Evolutionary conservation across 1,140 invertebrate species (phyloP).

Genomic region (Drosophila ananassae): DNA sequence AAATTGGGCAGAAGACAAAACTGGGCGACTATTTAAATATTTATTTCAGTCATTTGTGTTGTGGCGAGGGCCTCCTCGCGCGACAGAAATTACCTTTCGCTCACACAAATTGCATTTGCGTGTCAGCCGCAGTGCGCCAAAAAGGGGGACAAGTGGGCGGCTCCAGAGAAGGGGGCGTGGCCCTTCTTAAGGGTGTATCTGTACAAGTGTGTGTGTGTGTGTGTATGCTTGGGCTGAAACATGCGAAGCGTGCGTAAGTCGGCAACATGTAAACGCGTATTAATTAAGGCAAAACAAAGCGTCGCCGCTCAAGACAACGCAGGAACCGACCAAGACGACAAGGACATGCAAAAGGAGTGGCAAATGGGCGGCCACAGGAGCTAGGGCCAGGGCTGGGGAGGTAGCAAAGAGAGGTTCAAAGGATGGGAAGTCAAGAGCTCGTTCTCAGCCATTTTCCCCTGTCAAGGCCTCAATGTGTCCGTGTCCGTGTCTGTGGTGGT

Average conservation of each 20-base stretch:
- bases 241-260: conserved; percentile 59
- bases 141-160: background rate
- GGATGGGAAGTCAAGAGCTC: conserved; percentile 33
- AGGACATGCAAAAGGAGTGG: conserved; percentile 50
- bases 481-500: conserved; percentile 10
- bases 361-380: conserved; percentile 4
- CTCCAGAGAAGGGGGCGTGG: background rate
- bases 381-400: background rate
- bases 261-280: conserved; percentile 71
- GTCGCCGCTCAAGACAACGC: conserved; percentile 44
- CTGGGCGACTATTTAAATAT: conserved; percentile 53
- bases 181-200: background rate
- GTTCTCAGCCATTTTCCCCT: conserved; percentile 44
- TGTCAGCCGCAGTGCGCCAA: conserved; percentile 53
- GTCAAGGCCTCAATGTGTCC: conserved; percentile 16
- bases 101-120: conserved; percentile 76
- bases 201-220: conserved; percentile 6
- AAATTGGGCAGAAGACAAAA: conserved; percentile 10
- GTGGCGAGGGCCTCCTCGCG: conserved; percentile 11
- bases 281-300: conserved; percentile 76
- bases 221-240: conserved; percentile 7
- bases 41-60: conserved; percentile 56
- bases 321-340: conserved; percentile 17
- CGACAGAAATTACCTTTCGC: conserved; percentile 60
- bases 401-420: background rate